Evolutionary conservation across 30 jellyfish, hydroid and myxozoan genomes (phyloP).

Genomic region (Clytia hemisphaerica): DNA sequence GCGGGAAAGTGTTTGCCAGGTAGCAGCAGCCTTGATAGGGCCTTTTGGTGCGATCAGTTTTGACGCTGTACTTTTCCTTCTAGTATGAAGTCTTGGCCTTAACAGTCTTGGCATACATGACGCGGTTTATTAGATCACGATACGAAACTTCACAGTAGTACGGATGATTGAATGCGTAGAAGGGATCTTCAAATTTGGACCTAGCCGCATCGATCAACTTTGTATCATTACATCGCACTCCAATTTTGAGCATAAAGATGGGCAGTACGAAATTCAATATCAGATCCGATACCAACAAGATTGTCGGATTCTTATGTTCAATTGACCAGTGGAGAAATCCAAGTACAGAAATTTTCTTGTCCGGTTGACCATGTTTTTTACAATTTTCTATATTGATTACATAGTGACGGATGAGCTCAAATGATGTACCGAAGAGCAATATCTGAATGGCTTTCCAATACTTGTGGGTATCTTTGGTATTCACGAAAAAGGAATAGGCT

Average conservation of each 20-base stretch:
- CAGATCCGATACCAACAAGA: background rate
- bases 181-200: background rate
- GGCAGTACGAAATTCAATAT: background rate
- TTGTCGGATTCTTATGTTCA: background rate
- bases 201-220: background rate
- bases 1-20: background rate
- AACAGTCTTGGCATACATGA: background rate
- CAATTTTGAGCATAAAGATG: background rate
- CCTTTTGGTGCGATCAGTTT: constrained; percentile 6
- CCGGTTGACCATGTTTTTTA: background rate
- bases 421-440: background rate
- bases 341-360: background rate
- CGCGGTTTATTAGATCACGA: background rate
- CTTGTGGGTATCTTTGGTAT: background rate
- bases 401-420: background rate
- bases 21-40: background rate
- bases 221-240: background rate
- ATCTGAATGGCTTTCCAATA: background rate
- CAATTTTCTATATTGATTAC: too few species aligned
- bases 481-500: background rate
- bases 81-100: background rate
- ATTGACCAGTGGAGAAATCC: background rate
- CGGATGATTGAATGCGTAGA: constrained; percentile 3
- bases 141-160: background rate
- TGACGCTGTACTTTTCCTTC: background rate